Percentiles rank a stretch among this genome's conserved stretches.
Conservation (phyloP, 2,113 vertebrate species). For the Laticauda laticaudata region DNA sequence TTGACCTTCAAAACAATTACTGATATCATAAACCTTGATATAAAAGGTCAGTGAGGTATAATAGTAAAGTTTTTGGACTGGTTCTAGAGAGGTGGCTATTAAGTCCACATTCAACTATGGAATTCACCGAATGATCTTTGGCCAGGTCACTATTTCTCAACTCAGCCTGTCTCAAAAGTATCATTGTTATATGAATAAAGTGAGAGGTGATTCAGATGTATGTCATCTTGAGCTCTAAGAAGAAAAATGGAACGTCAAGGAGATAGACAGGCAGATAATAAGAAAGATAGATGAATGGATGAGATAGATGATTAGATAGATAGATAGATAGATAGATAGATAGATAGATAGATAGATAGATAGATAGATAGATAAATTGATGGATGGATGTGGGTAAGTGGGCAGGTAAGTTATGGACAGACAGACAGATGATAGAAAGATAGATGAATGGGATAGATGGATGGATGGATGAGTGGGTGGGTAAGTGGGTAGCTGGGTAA, state of each 20-base stretch:
- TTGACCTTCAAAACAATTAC: not conserved
- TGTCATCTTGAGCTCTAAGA: not conserved
- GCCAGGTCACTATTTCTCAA: not conserved
- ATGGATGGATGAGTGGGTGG: too few species aligned
- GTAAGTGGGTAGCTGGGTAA: too few species aligned
- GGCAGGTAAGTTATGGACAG: not conserved
- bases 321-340: too few species aligned
- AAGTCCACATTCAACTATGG: not conserved
- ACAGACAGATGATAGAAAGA: not conserved
- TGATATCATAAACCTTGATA: not conserved
- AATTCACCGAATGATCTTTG: not conserved
- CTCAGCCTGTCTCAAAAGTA: not conserved
- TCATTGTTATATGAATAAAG: not conserved
- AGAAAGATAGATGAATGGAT: not conserved
- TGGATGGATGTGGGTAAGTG: too few species aligned
- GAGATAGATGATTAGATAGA: too few species aligned
- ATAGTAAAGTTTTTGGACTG: not conserved
- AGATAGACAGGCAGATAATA: not conserved
- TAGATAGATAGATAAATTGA: too few species aligned
- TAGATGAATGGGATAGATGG: not conserved
- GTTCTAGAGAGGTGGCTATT: not conserved
- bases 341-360: too few species aligned
- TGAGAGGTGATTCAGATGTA: not conserved
- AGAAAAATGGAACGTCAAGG: not conserved
- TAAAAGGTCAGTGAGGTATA: not conserved